Evolutionary conservation across 2,888 invertebrate species (phyloP), one percentile per base, ranked within the genome.

Genomic region (Pristionchus maxplancki): DNA sequence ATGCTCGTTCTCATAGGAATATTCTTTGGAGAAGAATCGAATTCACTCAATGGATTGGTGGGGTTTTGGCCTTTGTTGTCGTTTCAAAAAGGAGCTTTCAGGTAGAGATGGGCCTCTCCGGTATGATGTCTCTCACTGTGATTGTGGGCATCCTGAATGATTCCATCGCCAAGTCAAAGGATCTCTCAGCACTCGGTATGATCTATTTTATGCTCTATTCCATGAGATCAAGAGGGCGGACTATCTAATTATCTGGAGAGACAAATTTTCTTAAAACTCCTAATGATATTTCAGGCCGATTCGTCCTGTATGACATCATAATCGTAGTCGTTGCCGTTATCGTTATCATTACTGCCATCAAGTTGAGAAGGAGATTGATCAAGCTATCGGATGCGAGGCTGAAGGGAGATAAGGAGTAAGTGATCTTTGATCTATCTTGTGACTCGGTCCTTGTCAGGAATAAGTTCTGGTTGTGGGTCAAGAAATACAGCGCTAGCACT

Each of bases 1-100:
- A 78, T 78, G 78, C 78, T 78, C n/a, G 78, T 78, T 0, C 48
- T 78, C 1, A 78, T 78, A 4, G 78, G 78, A 28, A 78, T 78
- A 11, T 78, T 78, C 78, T 78, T 78, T 48, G 78, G 78, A 6
- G 78, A 78, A 13, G 78, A 78, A 9, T 78, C 78, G 28, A 24
- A 44, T 13, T 78, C 78, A 28, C 24, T 78, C n/a, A 78, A 78
- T 78, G 78, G 78, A 48, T 6, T 78, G 44, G 78, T 78, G 4
- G 11, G 44, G 20, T 67, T 34, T 13, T n/a, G n/a, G n/a, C n/a
- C n/a, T n/a, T n/a, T n/a, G n/a, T n/a, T n/a, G n/a, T n/a, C n/a
- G n/a, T n/a, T n/a, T n/a, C n/a, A n/a, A n/a, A n/a, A n/a, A n/a
- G n/a, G n/a, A n/a, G n/a, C n/a, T n/a, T 64, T 31, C 31, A 64